Base-by-base conservation (phyloP, 2,113 vertebrate genomes). In the Brachyhypopomus occidentalis region DNA sequence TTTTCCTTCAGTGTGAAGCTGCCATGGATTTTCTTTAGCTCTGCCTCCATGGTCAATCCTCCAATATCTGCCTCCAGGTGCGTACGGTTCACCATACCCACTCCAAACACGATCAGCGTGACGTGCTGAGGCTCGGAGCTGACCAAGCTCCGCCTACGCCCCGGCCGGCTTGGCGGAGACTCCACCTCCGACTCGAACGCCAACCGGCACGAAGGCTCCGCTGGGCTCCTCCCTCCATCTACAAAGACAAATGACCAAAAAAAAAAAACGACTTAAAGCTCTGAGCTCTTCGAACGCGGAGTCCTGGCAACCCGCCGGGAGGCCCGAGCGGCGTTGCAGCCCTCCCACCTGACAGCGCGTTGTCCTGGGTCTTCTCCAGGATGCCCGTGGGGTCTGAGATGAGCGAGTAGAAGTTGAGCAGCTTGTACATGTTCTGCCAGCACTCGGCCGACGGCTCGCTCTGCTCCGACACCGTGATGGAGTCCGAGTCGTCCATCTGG, bases 371-470 rank as follows among this genome's bases (percentile, higher is more conserved):
- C 84, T 96, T 98, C 83, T 99, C 97, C 89, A 99, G 88, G 91
- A 99, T 97, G 67, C 97, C 96, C 0, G 97, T 98, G 73, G 98
- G 98, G 88, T 99, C 97, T 2, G 97, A 98, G 88, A 99, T 99
- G 84, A 99, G 96, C 0, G 98, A 99, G 84, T 99, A 99, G 89
- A 99, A 99, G 91, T 99, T 99, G 45, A 99, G 91, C 5, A 99
- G 91, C 84, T 99, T 99, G 89, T 99, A 99, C 98, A 99, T 99
- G 80, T 99, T 98, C 91, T 99, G 98, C 98, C 98, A 99, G 89
- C 98, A 99, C 86, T 99, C 97, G 0, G 98, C 98, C 0, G 98
- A 99, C 4, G 97, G 97, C 87, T 99, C 98, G 0, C 98, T 99
- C 92, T 99, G 97, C 83, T 99, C 98, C 0, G 98, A 99, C 88